Conservation (phyloP, 1,140 invertebrate genomes). For the Apis dorsata region DNA sequence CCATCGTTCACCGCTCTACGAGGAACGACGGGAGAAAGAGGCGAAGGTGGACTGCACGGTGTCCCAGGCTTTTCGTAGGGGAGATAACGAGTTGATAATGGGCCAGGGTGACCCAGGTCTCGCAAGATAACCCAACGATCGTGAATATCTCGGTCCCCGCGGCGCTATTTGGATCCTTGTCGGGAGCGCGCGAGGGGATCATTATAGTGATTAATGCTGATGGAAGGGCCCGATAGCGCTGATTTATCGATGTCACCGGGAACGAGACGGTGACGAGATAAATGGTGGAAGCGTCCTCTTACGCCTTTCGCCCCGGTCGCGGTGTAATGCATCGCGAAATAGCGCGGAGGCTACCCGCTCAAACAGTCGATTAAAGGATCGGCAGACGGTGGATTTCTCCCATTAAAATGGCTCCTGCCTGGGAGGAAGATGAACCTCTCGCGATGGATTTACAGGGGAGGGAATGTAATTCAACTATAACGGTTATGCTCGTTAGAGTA, state of each 20-base stretch:
- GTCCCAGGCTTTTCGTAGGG: conserved; percentile 65
- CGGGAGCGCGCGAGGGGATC: conserved; percentile 68
- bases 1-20: conserved; percentile 36
- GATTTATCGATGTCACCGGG: conserved; percentile 79
- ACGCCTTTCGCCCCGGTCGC: conserved; percentile 47
- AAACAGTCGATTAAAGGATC: conserved; percentile 31
- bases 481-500: not conserved
- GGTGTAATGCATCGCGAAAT: conserved; percentile 53
- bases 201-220: conserved; percentile 80
- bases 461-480: conserved; percentile 8
- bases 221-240: conserved; percentile 75
- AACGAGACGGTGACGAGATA: conserved; percentile 76
- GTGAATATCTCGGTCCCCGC: conserved; percentile 64
- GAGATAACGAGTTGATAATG: conserved; percentile 73
- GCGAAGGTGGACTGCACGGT: conserved; percentile 26
- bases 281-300: conserved; percentile 67
- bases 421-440: conserved; percentile 4
- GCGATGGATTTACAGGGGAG: not conserved
- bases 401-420: conserved; percentile 32
- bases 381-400: conserved; percentile 28
- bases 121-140: conserved; percentile 70
- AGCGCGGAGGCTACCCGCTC: conserved; percentile 3
- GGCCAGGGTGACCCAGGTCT: conserved; percentile 64
- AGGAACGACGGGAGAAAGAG: not conserved
- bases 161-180: conserved; percentile 71